These are phyloP conservation scores for Merops nubicus DNA, from an alignment of 2,113 vertebrate species.

Conservation along the genomic window DNA sequence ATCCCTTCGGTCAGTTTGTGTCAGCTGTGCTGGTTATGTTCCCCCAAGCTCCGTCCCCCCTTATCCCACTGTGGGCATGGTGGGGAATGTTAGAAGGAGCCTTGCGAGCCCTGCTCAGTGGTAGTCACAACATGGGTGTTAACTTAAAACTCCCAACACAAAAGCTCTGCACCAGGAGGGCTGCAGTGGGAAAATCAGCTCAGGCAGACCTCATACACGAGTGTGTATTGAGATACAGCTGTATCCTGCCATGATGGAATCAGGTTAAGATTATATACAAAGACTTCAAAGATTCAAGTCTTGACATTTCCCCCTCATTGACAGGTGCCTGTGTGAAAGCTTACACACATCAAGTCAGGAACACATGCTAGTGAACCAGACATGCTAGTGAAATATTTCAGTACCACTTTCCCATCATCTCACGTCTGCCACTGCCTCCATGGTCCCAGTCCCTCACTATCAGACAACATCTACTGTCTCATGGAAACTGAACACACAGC, in stretches of 20 bases:
- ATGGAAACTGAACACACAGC: neutral
- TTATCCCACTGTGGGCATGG: too few species aligned
- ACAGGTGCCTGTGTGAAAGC: neutral
- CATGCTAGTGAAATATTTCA: neutral
- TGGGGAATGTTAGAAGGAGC: too few species aligned
- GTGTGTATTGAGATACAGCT: neutral
- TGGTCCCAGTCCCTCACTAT: neutral
- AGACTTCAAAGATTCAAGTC: neutral
- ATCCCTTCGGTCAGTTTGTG: too few species aligned
- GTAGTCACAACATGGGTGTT: too few species aligned
- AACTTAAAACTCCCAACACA: too few species aligned
- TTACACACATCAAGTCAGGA: rapidly evolving
- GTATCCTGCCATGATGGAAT: neutral
- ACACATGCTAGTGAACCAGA: neutral
- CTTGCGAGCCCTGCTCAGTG: too few species aligned
- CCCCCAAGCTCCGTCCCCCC: too few species aligned
- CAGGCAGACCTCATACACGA: too few species aligned
- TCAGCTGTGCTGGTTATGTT: too few species aligned
- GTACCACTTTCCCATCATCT: neutral
- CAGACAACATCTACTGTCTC: neutral
- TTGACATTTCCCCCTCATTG: neutral
- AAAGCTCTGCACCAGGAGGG: too few species aligned
- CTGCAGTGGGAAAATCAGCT: too few species aligned
- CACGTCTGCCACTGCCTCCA: neutral
- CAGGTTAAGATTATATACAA: neutral